Conservation (phyloP, 2,113 vertebrate genomes). For the Podocnemis expansa region DNA sequence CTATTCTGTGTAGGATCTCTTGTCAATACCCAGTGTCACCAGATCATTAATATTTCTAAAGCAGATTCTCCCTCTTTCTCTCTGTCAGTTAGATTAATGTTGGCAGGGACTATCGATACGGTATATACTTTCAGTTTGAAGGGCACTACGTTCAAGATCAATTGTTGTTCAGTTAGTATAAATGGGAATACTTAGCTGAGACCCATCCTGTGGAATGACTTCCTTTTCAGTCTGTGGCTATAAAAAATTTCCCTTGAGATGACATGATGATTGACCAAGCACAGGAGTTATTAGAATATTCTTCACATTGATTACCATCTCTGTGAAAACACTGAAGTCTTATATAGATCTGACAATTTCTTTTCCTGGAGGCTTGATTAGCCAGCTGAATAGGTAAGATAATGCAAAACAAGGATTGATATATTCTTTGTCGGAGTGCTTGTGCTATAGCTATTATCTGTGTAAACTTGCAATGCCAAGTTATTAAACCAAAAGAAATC, state of each 20-base stretch:
- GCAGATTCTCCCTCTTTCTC: neutral
- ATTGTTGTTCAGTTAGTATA: neutral
- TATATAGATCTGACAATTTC: neutral
- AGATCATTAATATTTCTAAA: slow-evolving; percentile 1
- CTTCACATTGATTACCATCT: neutral
- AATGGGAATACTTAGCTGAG: neutral
- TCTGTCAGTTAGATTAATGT: neutral
- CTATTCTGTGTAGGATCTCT: neutral
- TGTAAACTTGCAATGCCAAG: neutral
- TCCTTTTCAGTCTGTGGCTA: neutral
- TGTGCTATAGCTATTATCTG: slow-evolving; percentile 18
- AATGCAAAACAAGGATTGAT: neutral
- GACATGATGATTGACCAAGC: neutral
- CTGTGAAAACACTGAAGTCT: neutral
- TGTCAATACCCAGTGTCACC: neutral
- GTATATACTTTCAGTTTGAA: neutral
- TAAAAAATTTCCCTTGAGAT: neutral
- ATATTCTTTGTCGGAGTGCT: slow-evolving; percentile 11
- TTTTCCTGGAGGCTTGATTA: neutral
- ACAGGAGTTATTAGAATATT: neutral
- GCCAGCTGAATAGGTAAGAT: slow-evolving; percentile 1
- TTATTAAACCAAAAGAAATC: slow-evolving; percentile 37
- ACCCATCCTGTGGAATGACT: neutral
- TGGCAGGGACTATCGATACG: neutral
- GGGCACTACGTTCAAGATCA: neutral